These are phyloP conservation scores for Steinernema feltiae DNA, from an alignment of 1,140 invertebrate genomes.

Conservation along the genomic window DNA sequence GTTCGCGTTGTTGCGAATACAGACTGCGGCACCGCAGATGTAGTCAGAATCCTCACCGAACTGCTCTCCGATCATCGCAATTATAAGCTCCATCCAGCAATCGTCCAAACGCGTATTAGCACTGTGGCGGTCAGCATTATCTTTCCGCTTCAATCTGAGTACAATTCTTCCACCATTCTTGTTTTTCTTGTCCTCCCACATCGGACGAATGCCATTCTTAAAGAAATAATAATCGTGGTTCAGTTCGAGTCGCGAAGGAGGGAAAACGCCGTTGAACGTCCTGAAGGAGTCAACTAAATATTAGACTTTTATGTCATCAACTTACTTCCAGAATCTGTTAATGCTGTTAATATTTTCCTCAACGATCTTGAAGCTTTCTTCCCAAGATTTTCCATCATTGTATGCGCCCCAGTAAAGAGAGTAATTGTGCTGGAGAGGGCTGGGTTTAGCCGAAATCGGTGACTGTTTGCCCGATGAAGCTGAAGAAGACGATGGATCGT, in stretches of 20 bases:
- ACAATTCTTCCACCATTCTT: neutral
- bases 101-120: constrained; percentile 43
- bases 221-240: neutral
- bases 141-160: neutral
- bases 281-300: too few species aligned
- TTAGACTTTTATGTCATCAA: too few species aligned
- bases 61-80: neutral
- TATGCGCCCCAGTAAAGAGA: constrained; percentile 41
- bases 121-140: neutral
- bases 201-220: neutral
- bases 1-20: too few species aligned
- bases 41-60: neutral
- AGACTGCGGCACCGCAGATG: neutral
- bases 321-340: neutral
- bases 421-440: too few species aligned
- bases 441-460: too few species aligned
- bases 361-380: neutral
- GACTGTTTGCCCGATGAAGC: too few species aligned
- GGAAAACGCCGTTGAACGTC: neutral
- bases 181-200: neutral
- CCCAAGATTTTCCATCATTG: neutral
- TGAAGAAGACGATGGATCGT: too few species aligned
- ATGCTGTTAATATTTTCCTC: neutral
- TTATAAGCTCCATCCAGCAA: neutral
- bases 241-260: neutral